Percentiles rank a stretch among this genome's conserved stretches.
These are phyloP conservation scores for Pica pica DNA, from an alignment of 2,113 vertebrate genomes.

Conservation along the genomic window DNA sequence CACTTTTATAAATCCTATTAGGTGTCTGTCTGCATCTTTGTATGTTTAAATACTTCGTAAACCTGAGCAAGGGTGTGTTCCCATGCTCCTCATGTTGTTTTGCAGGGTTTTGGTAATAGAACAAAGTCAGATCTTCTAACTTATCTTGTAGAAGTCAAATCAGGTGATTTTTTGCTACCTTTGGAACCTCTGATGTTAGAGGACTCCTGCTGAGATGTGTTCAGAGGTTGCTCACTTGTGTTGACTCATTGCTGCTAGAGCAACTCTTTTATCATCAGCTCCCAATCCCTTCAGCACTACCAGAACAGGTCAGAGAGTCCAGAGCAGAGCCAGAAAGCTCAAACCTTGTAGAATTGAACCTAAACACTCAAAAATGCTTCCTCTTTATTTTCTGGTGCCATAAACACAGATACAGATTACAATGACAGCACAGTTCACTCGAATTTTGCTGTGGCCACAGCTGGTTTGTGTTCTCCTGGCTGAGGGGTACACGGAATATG, in stretches of 20 bases:
- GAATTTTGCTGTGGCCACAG: neutral
- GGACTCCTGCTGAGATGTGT: neutral
- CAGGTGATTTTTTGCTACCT: neutral
- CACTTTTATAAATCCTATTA: slow-evolving; percentile 60
- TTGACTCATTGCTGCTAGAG: neutral
- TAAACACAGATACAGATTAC: neutral
- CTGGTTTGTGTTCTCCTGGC: neutral
- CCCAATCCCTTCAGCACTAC: neutral
- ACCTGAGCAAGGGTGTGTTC: neutral
- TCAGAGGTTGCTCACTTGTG: neutral
- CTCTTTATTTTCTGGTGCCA: neutral
- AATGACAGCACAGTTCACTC: neutral
- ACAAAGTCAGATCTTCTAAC: neutral
- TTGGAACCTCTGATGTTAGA: neutral
- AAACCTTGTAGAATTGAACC: neutral
- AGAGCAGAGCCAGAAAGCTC: neutral
- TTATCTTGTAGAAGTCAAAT: neutral
- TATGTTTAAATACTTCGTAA: slow-evolving; percentile 43
- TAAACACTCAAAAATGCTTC: neutral
- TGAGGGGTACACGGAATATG: neutral
- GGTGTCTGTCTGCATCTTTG: slow-evolving; percentile 36
- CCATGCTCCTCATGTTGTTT: neutral
- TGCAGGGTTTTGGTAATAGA: neutral
- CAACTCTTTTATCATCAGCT: neutral
- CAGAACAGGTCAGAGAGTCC: neutral